phyloP scores from a whole-genome alignment of 2,797 vertebrate species.

The Holocentrus rufus region DNA sequence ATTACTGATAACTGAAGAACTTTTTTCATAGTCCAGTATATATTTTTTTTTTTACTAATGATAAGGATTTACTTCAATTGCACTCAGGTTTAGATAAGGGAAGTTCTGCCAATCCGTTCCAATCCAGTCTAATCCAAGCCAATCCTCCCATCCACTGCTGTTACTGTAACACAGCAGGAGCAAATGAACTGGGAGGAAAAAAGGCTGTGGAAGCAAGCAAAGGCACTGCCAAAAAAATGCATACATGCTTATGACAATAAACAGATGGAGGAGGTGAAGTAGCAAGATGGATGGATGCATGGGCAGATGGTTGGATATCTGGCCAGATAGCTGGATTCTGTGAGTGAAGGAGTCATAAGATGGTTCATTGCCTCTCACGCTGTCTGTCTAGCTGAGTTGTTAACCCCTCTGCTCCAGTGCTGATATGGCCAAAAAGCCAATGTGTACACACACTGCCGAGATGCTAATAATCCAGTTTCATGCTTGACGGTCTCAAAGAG shows the following conservation, averaged over 20 bases:
- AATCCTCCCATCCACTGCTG: too few relatives aligned
- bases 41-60: too few relatives aligned
- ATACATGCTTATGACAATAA: slow-evolving; percentile 18
- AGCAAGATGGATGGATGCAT: not conserved
- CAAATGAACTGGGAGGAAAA: not conserved
- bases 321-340: slow-evolving; percentile 34
- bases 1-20: too few relatives aligned
- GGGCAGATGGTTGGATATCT: slow-evolving; percentile 40
- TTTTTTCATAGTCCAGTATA: too few relatives aligned
- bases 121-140: too few relatives aligned
- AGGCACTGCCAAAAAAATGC: not conserved
- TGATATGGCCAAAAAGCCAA: slow-evolving; percentile 44
- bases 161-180: not conserved
- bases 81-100: not conserved
- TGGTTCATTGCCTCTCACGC: slow-evolving; percentile 32
- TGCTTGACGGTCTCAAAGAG: slow-evolving; percentile 43
- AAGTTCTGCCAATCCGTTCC: not conserved
- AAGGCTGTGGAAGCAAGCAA: not conserved
- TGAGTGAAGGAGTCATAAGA: slow-evolving; percentile 14
- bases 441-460: slow-evolving; percentile 40
- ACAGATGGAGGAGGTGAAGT: slow-evolving; percentile 46
- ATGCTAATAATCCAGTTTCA: slow-evolving; percentile 57
- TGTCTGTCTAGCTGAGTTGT: slow-evolving; percentile 39
- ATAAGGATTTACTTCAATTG: too few relatives aligned
- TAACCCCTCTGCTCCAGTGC: slow-evolving; percentile 53